Conservation (phyloP, 2,888 invertebrate species). For the Frankliniella intonsa region DNA sequence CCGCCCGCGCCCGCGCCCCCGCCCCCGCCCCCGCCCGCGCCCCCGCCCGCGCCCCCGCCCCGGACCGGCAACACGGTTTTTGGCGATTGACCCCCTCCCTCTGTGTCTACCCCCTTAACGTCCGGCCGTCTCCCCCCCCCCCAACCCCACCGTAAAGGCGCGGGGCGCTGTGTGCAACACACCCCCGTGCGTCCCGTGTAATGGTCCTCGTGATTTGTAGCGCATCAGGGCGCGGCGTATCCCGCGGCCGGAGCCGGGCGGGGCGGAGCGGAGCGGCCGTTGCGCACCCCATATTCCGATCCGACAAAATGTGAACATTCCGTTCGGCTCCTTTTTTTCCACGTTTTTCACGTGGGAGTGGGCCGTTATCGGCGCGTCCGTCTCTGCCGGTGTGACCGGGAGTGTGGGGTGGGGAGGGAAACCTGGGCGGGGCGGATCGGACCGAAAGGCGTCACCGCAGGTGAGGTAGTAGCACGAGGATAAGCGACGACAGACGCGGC, state of each 20-base stretch:
- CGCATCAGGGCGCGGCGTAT: background rate
- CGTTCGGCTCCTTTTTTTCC: background rate
- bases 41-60: background rate
- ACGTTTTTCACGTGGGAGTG: background rate
- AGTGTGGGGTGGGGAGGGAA: too few relatives aligned
- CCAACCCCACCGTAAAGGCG: too few relatives aligned
- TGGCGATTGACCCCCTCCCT: background rate
- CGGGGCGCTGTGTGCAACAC: too few relatives aligned
- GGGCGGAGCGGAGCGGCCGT: background rate
- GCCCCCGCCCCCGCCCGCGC: background rate
- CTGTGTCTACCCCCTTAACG: too few relatives aligned
- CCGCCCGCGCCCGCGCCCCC: background rate
- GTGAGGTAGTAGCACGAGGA: too few relatives aligned
- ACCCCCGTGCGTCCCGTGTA: background rate
- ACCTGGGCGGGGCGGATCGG: too few relatives aligned
- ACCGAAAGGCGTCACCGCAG: too few relatives aligned
- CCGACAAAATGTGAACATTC: slow-evolving; percentile 26
- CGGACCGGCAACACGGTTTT: background rate
- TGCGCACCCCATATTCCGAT: slow-evolving; percentile 11
- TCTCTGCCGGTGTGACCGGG: background rate
- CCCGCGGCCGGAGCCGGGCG: too few relatives aligned
- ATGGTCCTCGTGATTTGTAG: slow-evolving; percentile 5
- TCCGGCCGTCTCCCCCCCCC: too few relatives aligned
- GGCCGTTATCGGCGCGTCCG: background rate
- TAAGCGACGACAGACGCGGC: too few relatives aligned